These are phyloP conservation scores for Bovichtus variegatus DNA, from an alignment of 2,797 vertebrate species.

Conservation along the genomic window DNA sequence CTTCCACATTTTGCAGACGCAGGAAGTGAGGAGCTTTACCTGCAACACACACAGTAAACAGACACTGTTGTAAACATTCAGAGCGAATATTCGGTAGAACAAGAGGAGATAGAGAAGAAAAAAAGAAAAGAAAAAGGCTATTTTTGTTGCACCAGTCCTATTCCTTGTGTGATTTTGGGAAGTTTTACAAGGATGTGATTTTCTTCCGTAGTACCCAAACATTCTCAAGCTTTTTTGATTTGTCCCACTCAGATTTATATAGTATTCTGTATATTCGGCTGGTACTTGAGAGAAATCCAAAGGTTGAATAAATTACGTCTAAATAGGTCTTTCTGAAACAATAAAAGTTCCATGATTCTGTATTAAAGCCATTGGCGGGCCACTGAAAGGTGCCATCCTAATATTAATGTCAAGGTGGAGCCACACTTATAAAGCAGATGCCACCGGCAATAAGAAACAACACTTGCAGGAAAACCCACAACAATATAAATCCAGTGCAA, in stretches of 20 bases:
- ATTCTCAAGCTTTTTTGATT: too few relatives aligned
- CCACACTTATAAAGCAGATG: not conserved
- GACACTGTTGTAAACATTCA: not conserved
- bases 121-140: not conserved
- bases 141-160: not conserved
- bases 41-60: constrained; percentile 61
- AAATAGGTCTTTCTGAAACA: not conserved
- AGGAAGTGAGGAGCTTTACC: constrained; percentile 98
- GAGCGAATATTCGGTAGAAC: not conserved
- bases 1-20: constrained; percentile 96
- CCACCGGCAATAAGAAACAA: not conserved
- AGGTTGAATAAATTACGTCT: not conserved
- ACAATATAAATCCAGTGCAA: not conserved
- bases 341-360: not conserved
- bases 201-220: too few relatives aligned
- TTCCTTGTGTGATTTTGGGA: too few relatives aligned
- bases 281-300: not conserved
- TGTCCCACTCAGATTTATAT: too few relatives aligned
- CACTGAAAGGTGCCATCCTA: not conserved
- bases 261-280: too few relatives aligned
- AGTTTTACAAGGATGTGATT: not conserved
- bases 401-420: not conserved
- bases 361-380: not conserved
- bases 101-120: too few relatives aligned
- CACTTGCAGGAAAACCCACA: not conserved